phyloP scores from a whole-genome alignment of 2,113 vertebrate genomes.

The Rhinolophus sinicus region DNA sequence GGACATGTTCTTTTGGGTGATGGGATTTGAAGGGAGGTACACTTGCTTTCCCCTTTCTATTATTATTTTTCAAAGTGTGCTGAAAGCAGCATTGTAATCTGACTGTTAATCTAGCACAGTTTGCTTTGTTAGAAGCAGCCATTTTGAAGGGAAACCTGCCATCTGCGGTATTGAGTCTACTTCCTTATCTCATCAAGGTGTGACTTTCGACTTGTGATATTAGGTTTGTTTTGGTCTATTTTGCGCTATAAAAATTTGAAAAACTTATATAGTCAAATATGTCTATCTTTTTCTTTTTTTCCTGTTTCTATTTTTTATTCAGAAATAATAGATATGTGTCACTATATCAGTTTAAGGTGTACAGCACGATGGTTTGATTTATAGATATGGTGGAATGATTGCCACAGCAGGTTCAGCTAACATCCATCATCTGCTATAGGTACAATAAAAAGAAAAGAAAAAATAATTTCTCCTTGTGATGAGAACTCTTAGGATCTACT shows the following conservation, averaged over 20 bases:
- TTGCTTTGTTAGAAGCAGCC: not conserved
- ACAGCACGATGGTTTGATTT: not conserved
- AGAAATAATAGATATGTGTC: not conserved
- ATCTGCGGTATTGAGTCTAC: not conserved
- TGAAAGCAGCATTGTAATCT: not conserved
- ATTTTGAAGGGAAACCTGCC: not conserved
- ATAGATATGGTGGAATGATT: not conserved
- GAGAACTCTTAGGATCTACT: not conserved
- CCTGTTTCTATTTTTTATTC: not conserved
- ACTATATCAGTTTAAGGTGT: not conserved
- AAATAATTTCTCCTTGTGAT: not conserved
- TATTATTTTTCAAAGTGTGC: not conserved
- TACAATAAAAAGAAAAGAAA: not conserved
- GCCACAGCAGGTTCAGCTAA: not conserved
- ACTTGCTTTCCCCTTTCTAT: not conserved
- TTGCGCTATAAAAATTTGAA: not conserved
- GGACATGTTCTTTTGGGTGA: no score
- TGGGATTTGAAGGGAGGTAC: not conserved
- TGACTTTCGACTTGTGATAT: constrained; percentile 9
- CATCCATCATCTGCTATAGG: not conserved
- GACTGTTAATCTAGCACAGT: not conserved
- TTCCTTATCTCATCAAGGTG: constrained; percentile 60
- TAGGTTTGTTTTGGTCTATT: not conserved
- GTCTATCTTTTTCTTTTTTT: not conserved
- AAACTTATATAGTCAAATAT: not conserved